These are phyloP conservation scores for Cryptocheilus praepositus DNA, from an alignment of 2,888 invertebrate species.

Conservation along the genomic window DNA sequence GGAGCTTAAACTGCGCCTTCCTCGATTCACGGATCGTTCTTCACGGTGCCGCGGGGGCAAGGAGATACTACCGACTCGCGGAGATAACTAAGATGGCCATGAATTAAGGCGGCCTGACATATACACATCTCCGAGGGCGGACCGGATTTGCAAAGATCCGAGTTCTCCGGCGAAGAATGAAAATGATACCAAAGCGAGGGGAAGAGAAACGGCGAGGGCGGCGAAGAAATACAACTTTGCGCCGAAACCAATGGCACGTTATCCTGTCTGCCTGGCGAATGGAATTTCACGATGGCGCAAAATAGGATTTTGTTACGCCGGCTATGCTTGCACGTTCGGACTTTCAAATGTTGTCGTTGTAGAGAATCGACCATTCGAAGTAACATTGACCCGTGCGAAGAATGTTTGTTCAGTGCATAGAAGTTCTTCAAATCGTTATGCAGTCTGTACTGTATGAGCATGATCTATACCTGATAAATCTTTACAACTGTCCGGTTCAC, in stretches of 20 bases:
- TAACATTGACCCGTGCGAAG: too few relatives aligned
- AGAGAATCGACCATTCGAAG: too few relatives aligned
- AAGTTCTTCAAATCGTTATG: too few relatives aligned
- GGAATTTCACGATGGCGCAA: too few relatives aligned
- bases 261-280: too few relatives aligned
- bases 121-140: conserved; percentile 42
- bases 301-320: too few relatives aligned
- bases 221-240: conserved; percentile 39
- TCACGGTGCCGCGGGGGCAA: conserved; percentile 28
- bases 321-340: too few relatives aligned
- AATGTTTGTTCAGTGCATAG: too few relatives aligned
- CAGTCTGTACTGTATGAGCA: too few relatives aligned
- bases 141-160: conserved; percentile 36
- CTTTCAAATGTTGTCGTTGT: too few relatives aligned
- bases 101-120: conserved; percentile 50
- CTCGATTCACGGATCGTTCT: conserved; percentile 29
- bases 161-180: conserved; percentile 27
- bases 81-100: conserved; percentile 55
- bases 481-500: conserved; percentile 32
- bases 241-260: too few relatives aligned
- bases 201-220: conserved; percentile 17
- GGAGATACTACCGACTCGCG: conserved; percentile 35
- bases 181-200: conserved; percentile 22
- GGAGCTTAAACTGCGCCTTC: conserved; percentile 29
- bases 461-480: too few relatives aligned